Evolutionary conservation across 2,888 invertebrate species (phyloP), one percentile per base, ranked within the genome.

Genomic region (Plebejus melissa): DNA sequence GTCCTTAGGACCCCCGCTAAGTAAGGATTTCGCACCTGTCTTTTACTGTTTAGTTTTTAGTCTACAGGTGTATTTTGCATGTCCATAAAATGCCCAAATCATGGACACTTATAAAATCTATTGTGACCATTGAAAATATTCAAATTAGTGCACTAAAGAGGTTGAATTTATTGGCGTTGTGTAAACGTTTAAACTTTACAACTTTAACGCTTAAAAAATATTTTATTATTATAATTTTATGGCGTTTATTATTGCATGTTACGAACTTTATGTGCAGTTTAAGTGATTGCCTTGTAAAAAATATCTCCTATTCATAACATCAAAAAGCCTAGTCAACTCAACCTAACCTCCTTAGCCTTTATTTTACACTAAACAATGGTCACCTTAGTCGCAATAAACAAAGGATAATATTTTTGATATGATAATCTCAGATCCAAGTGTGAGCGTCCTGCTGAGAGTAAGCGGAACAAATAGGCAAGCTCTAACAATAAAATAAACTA

Each of bases 381-480:
- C 72, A 83, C 79, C 81, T 81, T 81, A 78, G 46, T 77, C 54
- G 74, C 77, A 74, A 75, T 76, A 79, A 78, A 76, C 74, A 79
- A 78, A 78, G 65, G 78, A 77, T 80, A 77, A 80, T 79, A 80
- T 80, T 79, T 74, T 76, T 81, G 85, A 89, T 91, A 91, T 91
- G 88, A 89, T 91, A 90, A 93, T 90, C 87, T 90, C 88, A 88
- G 90, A 88, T 85, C 88, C 89, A 89, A 88, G 90, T 90, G 90
- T 88, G 88, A 87, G 86, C 87, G 83, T 82, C 93, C 92, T 88
- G 91, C 92, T 88, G 92, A 76, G 93, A 85, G 79, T 81, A 83
- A 84, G 89, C 89, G 92, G 92, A 93, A 93, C 93, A 91, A 93
- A 93, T 93, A 84, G 89, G 82, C 84, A 69, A 50, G 76, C 60